Percentiles rank a stretch among this genome's conserved stretches.
phyloP scores from a whole-genome alignment of 2,888 invertebrate genomes.

The Argyra leucocephala region DNA sequence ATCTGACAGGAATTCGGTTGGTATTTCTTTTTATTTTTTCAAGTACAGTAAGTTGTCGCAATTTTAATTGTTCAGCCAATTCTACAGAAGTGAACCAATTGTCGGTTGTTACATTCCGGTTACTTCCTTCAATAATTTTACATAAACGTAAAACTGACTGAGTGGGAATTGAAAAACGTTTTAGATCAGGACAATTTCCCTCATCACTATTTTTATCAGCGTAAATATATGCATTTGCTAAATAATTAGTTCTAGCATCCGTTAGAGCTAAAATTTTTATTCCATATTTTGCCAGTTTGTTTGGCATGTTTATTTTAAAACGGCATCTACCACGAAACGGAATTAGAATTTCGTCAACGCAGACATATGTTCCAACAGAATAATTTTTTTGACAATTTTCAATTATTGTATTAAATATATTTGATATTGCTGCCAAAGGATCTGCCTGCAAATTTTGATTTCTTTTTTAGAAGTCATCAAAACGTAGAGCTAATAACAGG shows the following conservation, averaged over 20 bases:
- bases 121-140: constrained; percentile 21
- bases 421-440: no score
- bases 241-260: constrained; percentile 17
- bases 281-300: constrained; percentile 18
- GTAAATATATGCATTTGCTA: constrained; percentile 19
- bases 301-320: constrained; percentile 18
- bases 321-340: constrained; percentile 15
- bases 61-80: constrained; percentile 20
- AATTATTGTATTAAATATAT: no score
- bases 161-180: constrained; percentile 18
- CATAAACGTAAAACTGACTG: constrained; percentile 22
- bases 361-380: constrained; percentile 5
- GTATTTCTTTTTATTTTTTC: constrained; percentile 21
- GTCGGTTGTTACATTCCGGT: constrained; percentile 21
- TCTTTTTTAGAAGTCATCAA: neutral
- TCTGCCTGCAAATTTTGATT: neutral
- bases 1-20: constrained; percentile 16
- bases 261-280: constrained; percentile 13
- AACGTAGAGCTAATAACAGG: no score
- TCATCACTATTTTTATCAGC: constrained; percentile 23
- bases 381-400: no score
- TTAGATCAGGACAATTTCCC: no score
- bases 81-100: constrained; percentile 23
- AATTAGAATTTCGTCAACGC: constrained; percentile 16
- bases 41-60: constrained; percentile 19